Percentiles rank a stretch among this genome's conserved stretches.
phyloP scores from a whole-genome alignment of 92 coral and sea anemone genomes.

The Blastomussa wellsi region DNA sequence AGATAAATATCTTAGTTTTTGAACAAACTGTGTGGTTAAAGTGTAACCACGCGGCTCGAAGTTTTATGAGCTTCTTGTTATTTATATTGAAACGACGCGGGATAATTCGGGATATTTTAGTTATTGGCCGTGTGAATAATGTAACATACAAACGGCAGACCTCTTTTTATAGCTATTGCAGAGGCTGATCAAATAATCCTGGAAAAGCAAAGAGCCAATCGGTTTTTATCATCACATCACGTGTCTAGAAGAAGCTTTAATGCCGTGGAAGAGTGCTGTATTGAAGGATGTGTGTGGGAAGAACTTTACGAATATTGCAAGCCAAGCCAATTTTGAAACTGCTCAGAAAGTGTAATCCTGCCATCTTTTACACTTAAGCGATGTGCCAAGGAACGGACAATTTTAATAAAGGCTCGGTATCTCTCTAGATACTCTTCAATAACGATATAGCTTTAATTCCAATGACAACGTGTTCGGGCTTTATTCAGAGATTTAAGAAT shows the following conservation, averaged over 20 bases:
- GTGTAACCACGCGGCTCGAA: no score
- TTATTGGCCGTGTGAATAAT: no score
- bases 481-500: neutral
- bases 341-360: neutral
- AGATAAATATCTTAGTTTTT: no score
- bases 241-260: conserved; percentile 16
- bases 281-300: conserved; percentile 20
- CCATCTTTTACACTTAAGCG: no score
- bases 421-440: no score
- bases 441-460: no score
- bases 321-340: neutral
- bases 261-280: conserved; percentile 21
- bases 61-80: no score
- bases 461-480: neutral
- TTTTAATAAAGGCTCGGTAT: no score
- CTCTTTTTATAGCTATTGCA: neutral
- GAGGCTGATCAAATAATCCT: neutral
- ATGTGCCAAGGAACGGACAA: neutral
- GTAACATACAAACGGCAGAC: neutral
- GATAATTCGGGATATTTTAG: no score
- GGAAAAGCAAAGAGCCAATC: conserved; percentile 2
- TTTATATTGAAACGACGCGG: no score
- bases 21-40: no score
- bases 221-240: conserved; percentile 26
- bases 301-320: conserved; percentile 23